Evolutionary conservation across 2,797 vertebrate genomes (phyloP), one percentile per base, ranked within the genome.

Genomic region (Sparus aurata): DNA sequence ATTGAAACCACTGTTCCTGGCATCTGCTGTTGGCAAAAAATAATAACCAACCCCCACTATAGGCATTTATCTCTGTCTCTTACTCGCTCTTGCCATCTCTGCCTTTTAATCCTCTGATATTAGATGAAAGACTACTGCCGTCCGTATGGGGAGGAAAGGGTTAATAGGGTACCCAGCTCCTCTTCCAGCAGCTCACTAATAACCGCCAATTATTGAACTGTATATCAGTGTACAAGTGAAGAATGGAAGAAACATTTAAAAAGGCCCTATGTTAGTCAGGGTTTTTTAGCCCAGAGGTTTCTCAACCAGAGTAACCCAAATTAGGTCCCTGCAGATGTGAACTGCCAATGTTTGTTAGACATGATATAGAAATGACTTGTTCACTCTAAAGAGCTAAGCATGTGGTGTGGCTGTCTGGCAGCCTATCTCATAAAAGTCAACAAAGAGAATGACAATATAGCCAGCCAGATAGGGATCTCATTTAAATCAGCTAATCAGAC

Each of bases 151-250:
- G 69, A 82, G 82, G 82, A 88, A 87, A 84, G 91, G 83, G 88
- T 91, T 92, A 89, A 93, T 69, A 73, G 69, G 72, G 79, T 71
- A 73, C 69, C 75, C 69, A 52, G 88, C 84, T 90, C 79, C 77
- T 85, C 79, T 85, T 90, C 73, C 82, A 87, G 87, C 79, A 82
- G 81, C 88, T 81, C 83, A 61, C 86, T 89, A 90, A 93, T 91
- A 94, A 92, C 91, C 78, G 84, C 90, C 89, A 94, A 93, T 95
- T 93, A 94, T 83, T 80, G 84, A 87, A 85, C 85, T 83, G 80
- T 87, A 88, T 70, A 85, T 75, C 87, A 72, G 80, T 52, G 57
- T 79, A 78, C 69, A 73, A 82, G 76, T 75, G 82, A 77, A 80
- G 49, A 88, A 75, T 57, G 46, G 64, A 71, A 55, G 65, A 62